Base-by-base conservation (phyloP, 2,113 vertebrate species). In the Genyomyrus donnyi region DNA sequence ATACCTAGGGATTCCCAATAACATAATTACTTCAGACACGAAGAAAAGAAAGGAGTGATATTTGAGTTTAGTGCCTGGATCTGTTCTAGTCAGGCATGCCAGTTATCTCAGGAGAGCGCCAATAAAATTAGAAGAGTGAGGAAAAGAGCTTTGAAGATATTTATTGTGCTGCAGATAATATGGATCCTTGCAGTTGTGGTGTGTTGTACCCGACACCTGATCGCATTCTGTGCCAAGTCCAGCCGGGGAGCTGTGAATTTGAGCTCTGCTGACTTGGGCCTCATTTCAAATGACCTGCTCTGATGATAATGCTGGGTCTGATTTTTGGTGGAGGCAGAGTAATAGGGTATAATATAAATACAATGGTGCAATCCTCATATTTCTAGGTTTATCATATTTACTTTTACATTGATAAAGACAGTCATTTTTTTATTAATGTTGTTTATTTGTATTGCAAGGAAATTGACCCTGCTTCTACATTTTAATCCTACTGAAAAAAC, bases 211-310 rank as follows among this genome's bases (percentile, higher is more conserved):
- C 70, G 88, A 77, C 62, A 83, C 91, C 45, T 87, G 90, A 91
- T 93, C 90, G 88, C 88, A 92, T 88, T 89, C 92, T 90, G 89
- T 87, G 89, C 88, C 93, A 91, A 94, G 91, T 94, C 92, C 92
- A 93, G 85, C 87, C 92, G 93, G 95, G 95, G 93, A 95, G 94
- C 91, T 70, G 90, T 90, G 58, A 15, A 35, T 88, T 91, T 90
- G 19, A 19, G n/a, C 87, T 90, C 21, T 70, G 46, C 56, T 84
- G 66, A 91, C 70, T 89, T 56, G 88, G 21, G 56, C 88, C 77
- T 90, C 0, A 3, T 52, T 89, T 89, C 42, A 19, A 27, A 48
- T 90, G 5, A 52, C 88, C 70, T 53, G 62, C n/a, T 31, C 62
- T 70, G 27, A 66, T 9, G 86, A 35, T 74, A 62, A 56, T 48